Percentiles rank a stretch among this genome's conserved stretches.
Conservation (phyloP, 2,113 vertebrate species). For the Passer domesticus region DNA sequence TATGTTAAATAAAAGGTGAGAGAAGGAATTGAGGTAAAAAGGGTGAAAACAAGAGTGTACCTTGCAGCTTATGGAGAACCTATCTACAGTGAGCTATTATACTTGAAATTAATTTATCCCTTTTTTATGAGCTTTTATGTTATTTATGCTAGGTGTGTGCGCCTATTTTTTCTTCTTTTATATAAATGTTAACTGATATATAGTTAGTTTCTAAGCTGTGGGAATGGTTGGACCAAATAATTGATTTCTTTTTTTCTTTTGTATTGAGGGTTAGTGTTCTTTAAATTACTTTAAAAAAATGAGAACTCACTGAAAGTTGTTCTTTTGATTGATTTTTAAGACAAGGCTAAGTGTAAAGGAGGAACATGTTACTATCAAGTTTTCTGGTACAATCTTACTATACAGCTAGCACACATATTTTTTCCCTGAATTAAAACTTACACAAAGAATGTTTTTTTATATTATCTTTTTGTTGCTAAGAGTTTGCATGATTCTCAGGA, state of each 20-base stretch:
- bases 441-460: background rate
- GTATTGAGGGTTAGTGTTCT: background rate
- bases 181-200: fast-evolving
- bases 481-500: background rate
- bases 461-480: background rate
- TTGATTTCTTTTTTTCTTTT: background rate
- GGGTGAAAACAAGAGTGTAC: background rate
- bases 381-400: background rate
- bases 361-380: background rate
- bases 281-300: background rate
- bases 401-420: background rate
- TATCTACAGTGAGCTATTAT: background rate
- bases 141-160: background rate
- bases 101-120: background rate
- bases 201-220: background rate
- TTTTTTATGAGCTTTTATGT: background rate
- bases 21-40: background rate
- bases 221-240: background rate
- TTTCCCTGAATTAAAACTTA: background rate
- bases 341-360: background rate
- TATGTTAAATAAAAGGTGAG: background rate
- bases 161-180: background rate
- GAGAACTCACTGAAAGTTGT: background rate
- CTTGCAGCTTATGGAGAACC: background rate
- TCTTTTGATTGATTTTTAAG: background rate